Evolutionary conservation across 2,113 vertebrate species (phyloP), one percentile per base, ranked within the genome.

Genomic region (Passer domesticus): DNA sequence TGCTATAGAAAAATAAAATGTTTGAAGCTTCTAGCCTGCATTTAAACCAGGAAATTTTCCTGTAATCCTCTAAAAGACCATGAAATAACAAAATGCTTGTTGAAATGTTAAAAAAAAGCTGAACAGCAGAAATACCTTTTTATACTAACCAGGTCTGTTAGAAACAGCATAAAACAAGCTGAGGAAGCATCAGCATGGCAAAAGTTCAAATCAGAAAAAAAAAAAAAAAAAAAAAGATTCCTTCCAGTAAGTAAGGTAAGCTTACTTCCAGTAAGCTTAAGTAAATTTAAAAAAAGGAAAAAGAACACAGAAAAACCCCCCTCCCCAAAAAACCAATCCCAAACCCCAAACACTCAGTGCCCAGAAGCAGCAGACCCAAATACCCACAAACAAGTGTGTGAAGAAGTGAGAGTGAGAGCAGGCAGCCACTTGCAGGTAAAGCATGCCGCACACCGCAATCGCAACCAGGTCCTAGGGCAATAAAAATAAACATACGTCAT

Each of bases 401-500:
- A 98, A 98, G 95, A 96, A 98, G 97, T 97, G 97, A 98, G 97
- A 98, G 96, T 97, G 94, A 98, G 97, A 98, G 98, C 98, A 98
- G 98, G 98, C 98, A 98, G 98, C 98, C 98, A 98, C 97, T 97
- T 97, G 98, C 98, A 98, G 98, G 97, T 97, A 98, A 97, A 98
- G 98, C 99, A 99, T 99, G 99, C 98, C 98, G 98, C 98, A 98
- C 98, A 97, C 97, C 96, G 98, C 98, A 99, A 97, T 98, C 97
- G 97, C 98, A 98, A 98, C 97, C 98, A 97, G 98, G 98, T 98
- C 98, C 98, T 98, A 98, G 97, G 97, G 97, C 98, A 97, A 98
- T 98, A 98, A 98, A 99, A 99, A 99, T 98, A 98, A 98, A 99
- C 99, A 99, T 99, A 99, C 99, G 98, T 99, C 98, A 98, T 99